These are phyloP conservation scores for Seriola aureovittata DNA, from an alignment of 2,113 vertebrate genomes.

Conservation along the genomic window DNA sequence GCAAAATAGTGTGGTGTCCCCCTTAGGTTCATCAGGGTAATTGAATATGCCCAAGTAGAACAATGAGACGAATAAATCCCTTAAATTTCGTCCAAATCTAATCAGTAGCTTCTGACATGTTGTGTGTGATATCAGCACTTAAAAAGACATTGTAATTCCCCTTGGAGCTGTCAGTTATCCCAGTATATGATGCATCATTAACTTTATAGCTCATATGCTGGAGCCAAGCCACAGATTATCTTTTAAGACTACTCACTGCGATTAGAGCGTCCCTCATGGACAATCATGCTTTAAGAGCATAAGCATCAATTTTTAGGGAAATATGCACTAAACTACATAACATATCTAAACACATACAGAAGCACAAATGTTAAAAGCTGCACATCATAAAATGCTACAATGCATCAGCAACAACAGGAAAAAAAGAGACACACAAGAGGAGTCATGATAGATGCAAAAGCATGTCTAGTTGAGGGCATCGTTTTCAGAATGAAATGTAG, in stretches of 20 bases:
- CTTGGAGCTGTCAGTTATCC: conserved; percentile 9
- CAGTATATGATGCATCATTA: conserved; percentile 50
- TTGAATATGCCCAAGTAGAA: conserved; percentile 1
- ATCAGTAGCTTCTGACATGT: conserved; percentile 12
- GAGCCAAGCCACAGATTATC: conserved; percentile 17
- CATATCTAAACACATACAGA: conserved; percentile 1
- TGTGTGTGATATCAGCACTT: conserved; percentile 8
- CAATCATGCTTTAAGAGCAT: background rate
- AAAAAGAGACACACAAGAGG: background rate
- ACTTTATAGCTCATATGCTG: conserved; percentile 32
- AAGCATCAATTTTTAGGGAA: background rate
- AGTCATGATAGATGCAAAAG: background rate
- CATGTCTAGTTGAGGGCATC: background rate
- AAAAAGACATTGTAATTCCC: conserved; percentile 23
- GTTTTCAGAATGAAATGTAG: background rate
- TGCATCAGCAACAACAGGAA: background rate
- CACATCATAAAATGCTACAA: background rate
- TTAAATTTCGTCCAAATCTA: conserved; percentile 4
- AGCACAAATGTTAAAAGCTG: background rate
- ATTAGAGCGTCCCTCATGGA: background rate
- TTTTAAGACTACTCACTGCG: background rate
- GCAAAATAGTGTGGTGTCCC: background rate
- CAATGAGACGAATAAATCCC: background rate
- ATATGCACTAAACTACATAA: background rate
- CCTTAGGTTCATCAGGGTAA: background rate